A percentile compares a stretch with the other conserved stretches of the same genome.
phyloP scores from a whole-genome alignment of 2,888 invertebrate species.

The Rhyacophila evoluta region DNA sequence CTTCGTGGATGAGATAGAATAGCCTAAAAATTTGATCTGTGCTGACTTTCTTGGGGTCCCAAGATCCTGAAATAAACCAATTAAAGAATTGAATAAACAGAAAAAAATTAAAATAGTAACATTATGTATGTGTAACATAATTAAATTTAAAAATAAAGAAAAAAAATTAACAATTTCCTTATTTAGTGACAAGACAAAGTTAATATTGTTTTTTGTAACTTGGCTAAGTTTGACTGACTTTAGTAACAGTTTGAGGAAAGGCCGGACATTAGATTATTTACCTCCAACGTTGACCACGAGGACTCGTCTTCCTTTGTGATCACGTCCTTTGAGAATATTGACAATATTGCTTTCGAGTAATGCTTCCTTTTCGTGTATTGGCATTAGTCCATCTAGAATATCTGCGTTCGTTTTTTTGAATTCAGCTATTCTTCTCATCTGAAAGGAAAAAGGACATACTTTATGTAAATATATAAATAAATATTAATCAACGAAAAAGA shows the following conservation, averaged over 20 bases:
- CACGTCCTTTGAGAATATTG: conserved; percentile 81
- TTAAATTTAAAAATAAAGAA: not conserved
- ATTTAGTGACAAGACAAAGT: no score
- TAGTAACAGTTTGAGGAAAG: no score
- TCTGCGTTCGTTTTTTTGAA: conserved; percentile 80
- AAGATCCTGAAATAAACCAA: no score
- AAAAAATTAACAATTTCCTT: not conserved
- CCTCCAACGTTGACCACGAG: conserved; percentile 81
- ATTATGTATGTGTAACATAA: not conserved
- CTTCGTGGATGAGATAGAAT: conserved; percentile 84
- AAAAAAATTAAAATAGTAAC: conserved; percentile 49
- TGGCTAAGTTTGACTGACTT: no score
- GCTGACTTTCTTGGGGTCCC: conserved; percentile 81
- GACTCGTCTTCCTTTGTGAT: conserved; percentile 81
- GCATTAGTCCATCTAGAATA: conserved; percentile 75
- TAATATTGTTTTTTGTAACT: not conserved
- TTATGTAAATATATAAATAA: no score
- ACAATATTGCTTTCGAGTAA: conserved; percentile 80
- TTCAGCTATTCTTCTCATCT: conserved; percentile 83
- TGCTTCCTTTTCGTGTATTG: conserved; percentile 75
- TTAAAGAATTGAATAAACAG: no score
- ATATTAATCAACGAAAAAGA: no score
- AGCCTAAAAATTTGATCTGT: conserved; percentile 83
- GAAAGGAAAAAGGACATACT: conserved; percentile 53
- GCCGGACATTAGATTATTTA: conserved; percentile 59